These are phyloP conservation scores for Empis stercorea DNA, from an alignment of 2,888 invertebrate species.

Conservation along the genomic window DNA sequence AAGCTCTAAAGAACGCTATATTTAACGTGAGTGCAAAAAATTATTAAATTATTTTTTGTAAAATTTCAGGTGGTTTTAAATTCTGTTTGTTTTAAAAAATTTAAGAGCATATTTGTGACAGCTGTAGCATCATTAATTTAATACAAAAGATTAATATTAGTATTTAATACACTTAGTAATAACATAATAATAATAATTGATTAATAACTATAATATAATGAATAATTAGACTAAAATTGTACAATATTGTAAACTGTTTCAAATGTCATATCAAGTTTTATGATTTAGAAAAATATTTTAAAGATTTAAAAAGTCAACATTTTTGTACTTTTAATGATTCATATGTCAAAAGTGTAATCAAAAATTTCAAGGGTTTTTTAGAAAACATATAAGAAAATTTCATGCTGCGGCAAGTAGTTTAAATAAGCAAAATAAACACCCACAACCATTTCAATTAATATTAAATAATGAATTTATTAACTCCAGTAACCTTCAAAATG, in stretches of 20 bases:
- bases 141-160: too few species aligned
- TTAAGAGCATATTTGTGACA: too few species aligned
- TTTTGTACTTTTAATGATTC: background rate
- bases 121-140: too few species aligned
- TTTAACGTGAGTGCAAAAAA: too few species aligned
- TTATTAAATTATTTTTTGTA: too few species aligned
- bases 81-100: too few species aligned
- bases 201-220: too few species aligned
- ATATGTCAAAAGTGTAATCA: background rate
- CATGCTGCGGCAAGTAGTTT: background rate
- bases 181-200: too few species aligned
- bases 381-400: background rate
- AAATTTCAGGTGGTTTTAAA: too few species aligned
- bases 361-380: background rate
- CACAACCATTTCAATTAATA: background rate
- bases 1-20: too few species aligned
- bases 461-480: background rate
- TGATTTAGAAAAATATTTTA: background rate
- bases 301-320: background rate
- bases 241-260: background rate
- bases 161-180: too few species aligned
- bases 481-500: background rate
- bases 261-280: background rate
- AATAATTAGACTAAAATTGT: too few species aligned
- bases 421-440: background rate